Conservation (phyloP, 2,888 invertebrate genomes). For the Lasioglossum morio region DNA sequence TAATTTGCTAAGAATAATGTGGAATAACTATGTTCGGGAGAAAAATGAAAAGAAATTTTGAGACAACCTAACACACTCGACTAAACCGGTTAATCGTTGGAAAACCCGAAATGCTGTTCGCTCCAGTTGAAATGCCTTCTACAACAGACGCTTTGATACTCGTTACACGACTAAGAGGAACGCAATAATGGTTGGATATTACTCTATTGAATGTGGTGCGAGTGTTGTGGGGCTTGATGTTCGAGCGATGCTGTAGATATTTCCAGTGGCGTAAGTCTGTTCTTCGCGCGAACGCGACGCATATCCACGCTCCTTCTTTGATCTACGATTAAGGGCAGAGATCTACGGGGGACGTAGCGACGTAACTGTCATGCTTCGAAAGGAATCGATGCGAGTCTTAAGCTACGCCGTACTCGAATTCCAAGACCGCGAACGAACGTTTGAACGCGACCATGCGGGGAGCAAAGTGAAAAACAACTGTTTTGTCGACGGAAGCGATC, state of each 20-base stretch:
- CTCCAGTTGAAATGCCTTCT: conserved; percentile 4
- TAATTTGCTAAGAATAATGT: not conserved
- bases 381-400: conserved; percentile 52
- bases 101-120: not conserved
- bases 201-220: conserved; percentile 1
- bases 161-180: not conserved
- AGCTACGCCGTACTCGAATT: conserved; percentile 48
- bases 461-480: not conserved
- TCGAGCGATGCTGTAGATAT: conserved; percentile 18
- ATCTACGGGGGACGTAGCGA: conserved; percentile 38
- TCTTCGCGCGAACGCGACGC: conserved; percentile 49
- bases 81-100: not conserved
- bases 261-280: conserved; percentile 32
- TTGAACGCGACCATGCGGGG: conserved; percentile 57
- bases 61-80: not conserved
- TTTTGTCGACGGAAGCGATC: not conserved
- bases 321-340: conserved; percentile 53
- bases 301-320: conserved; percentile 59
- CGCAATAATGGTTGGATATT: not conserved
- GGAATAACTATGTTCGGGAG: not conserved
- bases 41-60: not conserved
- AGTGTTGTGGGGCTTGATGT: conserved; percentile 10
- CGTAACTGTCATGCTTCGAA: conserved; percentile 53
- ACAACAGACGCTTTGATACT: not conserved
- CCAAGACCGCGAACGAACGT: conserved; percentile 49